phyloP scores from a whole-genome alignment of 2,888 invertebrate genomes.

The Heliconius ethilla region DNA sequence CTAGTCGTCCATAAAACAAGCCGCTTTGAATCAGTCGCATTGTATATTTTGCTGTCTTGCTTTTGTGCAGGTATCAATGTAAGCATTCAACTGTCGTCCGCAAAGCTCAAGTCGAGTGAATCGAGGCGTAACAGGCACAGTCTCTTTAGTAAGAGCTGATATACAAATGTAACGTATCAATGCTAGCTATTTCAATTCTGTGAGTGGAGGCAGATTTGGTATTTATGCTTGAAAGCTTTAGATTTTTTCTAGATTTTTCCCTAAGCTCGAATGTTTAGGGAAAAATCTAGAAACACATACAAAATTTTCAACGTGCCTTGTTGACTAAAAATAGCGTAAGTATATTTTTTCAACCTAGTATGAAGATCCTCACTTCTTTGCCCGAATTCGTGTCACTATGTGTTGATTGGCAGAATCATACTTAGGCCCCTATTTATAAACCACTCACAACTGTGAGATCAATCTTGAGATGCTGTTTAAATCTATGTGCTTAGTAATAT shows the following conservation, averaged over 20 bases:
- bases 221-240: not conserved
- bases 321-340: not conserved
- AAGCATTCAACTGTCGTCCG: slow-evolving; percentile 33
- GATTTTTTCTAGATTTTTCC: too few species aligned
- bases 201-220: not conserved
- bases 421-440: too few species aligned
- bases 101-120: slow-evolving; percentile 38
- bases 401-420: not conserved
- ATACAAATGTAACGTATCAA: slow-evolving; percentile 21
- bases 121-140: slow-evolving; percentile 32
- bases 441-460: too few species aligned
- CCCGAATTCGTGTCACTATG: not conserved
- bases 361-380: not conserved
- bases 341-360: too few species aligned
- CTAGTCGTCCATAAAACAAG: slow-evolving; percentile 28
- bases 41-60: slow-evolving; percentile 27
- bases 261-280: not conserved
- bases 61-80: slow-evolving; percentile 32
- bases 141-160: slow-evolving; percentile 20
- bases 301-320: not conserved
- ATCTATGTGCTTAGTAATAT: too few species aligned
- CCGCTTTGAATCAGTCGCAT: slow-evolving; percentile 6
- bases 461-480: too few species aligned
- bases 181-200: not conserved
- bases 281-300: not conserved